These are phyloP conservation scores for Pycnonotus jocosus DNA, from an alignment of 2,113 vertebrate genomes.

Conservation along the genomic window DNA sequence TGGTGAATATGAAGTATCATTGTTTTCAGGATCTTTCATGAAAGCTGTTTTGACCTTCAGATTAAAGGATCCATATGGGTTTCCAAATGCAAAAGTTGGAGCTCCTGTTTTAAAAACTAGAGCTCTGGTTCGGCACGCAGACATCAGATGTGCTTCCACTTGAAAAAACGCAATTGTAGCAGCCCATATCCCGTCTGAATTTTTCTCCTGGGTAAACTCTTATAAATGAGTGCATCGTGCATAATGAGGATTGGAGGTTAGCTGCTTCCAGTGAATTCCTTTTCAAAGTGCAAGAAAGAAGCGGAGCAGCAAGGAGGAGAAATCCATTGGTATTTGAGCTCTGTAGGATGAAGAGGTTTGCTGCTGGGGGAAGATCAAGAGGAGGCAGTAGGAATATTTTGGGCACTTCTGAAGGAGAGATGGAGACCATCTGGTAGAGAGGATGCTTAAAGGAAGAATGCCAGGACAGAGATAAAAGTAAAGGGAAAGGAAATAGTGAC, in stretches of 20 bases:
- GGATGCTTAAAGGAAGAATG: constrained; percentile 74
- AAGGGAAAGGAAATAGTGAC: constrained; percentile 76
- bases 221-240: constrained; percentile 29
- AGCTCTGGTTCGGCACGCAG: not conserved
- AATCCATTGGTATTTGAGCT: constrained; percentile 67
- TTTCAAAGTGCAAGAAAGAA: constrained; percentile 57
- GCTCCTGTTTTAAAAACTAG: constrained; percentile 49
- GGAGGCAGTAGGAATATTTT: constrained; percentile 75
- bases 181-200: constrained; percentile 1
- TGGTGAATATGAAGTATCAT: constrained; percentile 24
- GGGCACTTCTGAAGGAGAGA: constrained; percentile 76
- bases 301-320: constrained; percentile 49
- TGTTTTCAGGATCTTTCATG: constrained; percentile 40
- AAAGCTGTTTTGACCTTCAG: constrained; percentile 43
- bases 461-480: constrained; percentile 81
- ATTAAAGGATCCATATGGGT: constrained; percentile 50
- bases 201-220: constrained; percentile 55
- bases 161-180: constrained; percentile 42
- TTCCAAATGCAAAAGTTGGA: constrained; percentile 41
- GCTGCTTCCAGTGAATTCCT: constrained; percentile 53
- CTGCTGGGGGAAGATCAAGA: constrained; percentile 75
- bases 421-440: constrained; percentile 80
- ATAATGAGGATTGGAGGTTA: constrained; percentile 60
- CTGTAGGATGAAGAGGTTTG: constrained; percentile 66
- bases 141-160: constrained; percentile 31